A percentile compares a stretch with the other conserved stretches of the same genome.
Evolutionary conservation across 1,140 invertebrate species (phyloP).

Genomic region (Plectus sambesii): DNA sequence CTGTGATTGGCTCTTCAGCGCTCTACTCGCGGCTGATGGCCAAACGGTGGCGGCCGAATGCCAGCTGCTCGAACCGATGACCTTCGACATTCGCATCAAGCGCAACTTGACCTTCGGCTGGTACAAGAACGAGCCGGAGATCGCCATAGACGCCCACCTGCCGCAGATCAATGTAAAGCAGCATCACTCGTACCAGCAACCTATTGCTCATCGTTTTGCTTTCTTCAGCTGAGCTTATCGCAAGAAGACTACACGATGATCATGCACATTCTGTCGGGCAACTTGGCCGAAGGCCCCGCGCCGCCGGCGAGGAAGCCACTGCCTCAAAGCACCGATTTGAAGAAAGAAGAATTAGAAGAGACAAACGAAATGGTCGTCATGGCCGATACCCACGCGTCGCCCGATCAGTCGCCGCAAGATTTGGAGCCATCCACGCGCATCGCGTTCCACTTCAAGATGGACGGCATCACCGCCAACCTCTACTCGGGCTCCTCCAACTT

Average conservation of each 20-base stretch:
- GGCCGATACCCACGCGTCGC: slow-evolving; percentile 7
- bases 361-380: slow-evolving; percentile 3
- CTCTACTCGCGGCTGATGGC: slow-evolving; percentile 16
- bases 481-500: slow-evolving; percentile 21
- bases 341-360: slow-evolving; percentile 2
- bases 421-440: slow-evolving; percentile 22
- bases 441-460: slow-evolving; percentile 34
- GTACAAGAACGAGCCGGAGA: slow-evolving; percentile 67
- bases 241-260: slow-evolving; percentile 68
- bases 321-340: slow-evolving; percentile 5
- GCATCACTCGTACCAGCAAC: too few species aligned
- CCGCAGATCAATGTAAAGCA: slow-evolving; percentile 63
- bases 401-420: too few species aligned
- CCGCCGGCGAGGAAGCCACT: too few species aligned
- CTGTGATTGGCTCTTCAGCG: slow-evolving; percentile 20
- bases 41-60: slow-evolving; percentile 48
- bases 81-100: slow-evolving; percentile 62
- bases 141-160: slow-evolving; percentile 67
- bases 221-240: slow-evolving; percentile 56
- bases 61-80: slow-evolving; percentile 66
- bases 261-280: slow-evolving; percentile 67
- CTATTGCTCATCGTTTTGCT: slow-evolving; percentile 10
- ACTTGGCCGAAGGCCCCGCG: slow-evolving; percentile 65
- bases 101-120: slow-evolving; percentile 72
- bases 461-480: slow-evolving; percentile 25